phyloP scores from a whole-genome alignment of 1,140 invertebrate genomes.

The Diachasma alloeum region DNA sequence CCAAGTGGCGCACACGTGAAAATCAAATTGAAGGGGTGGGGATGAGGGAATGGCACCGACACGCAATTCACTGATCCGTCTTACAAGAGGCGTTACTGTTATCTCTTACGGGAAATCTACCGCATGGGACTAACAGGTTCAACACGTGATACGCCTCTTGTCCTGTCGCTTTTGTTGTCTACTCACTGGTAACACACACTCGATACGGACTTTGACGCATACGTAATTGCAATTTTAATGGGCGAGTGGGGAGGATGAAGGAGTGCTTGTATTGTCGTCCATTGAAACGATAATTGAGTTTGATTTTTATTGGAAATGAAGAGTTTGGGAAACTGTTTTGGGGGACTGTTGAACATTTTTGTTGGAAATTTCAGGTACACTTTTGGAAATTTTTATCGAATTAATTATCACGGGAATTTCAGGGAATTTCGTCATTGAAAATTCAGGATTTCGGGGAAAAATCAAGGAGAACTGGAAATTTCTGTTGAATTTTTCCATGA shows the following conservation, averaged over 20 bases:
- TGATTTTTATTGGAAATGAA: too few relatives aligned
- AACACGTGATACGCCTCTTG: slow-evolving; percentile 25
- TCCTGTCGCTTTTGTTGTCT: slow-evolving; percentile 5
- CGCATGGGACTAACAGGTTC: slow-evolving; percentile 48
- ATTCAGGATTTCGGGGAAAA: too few relatives aligned
- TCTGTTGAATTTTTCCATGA: too few relatives aligned
- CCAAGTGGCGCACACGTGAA: not conserved
- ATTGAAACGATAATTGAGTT: too few relatives aligned
- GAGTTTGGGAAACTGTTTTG: too few relatives aligned
- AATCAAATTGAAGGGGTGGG: slow-evolving; percentile 1
- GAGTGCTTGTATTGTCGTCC: too few relatives aligned
- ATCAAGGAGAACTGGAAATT: too few relatives aligned
- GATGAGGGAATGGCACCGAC: slow-evolving; percentile 25
- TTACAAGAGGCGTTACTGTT: slow-evolving; percentile 57
- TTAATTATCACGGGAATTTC: too few relatives aligned
- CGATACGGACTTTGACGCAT: not conserved
- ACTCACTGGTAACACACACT: not conserved
- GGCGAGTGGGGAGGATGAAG: not conserved
- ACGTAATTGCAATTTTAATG: not conserved
- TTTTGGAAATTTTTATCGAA: too few relatives aligned
- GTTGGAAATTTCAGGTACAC: too few relatives aligned
- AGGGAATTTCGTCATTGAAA: too few relatives aligned
- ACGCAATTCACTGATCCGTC: slow-evolving; percentile 61
- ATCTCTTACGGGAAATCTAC: slow-evolving; percentile 46
- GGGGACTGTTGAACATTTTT: too few relatives aligned